Evolutionary conservation across 2,888 invertebrate species (phyloP), one percentile per base, ranked within the genome.

Genomic region (Drosophila atripex): DNA sequence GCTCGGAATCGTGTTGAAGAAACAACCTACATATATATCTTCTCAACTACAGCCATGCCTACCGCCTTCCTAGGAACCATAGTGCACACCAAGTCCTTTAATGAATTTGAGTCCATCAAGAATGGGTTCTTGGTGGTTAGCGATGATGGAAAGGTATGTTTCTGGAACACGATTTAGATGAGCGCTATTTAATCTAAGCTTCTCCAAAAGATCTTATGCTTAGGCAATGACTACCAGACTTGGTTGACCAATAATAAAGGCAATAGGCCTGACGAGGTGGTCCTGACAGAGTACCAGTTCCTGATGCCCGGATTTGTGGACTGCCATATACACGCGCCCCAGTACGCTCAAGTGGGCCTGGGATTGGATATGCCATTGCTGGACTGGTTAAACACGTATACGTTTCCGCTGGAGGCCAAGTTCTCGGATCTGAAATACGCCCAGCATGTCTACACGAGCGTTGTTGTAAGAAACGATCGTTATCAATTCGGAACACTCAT

Each of bases 241-340:
- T 90, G 89, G 89, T 51, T 80, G 25, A 7, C 56, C 12, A 58
- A 18, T 3, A 18, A 50, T 1, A 49, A 60, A 1, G 7, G 43
- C 3, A 28, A 59, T n/a, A 5, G 38, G 16, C 28, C 30, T 3
- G 14, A 64, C 38, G 65, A 88, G 55, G 76, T 89, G 43, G 63
- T 58, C 1, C 73, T 93, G 7, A 86, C 80, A 8, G 78, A 90
- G 4, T 90, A 91, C 51, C 95, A 96, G 91, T 95, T 98, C 87
- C 89, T 98, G 12, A 95, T 97, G 90, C 98, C 98, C 0, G 98
- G 98, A 0, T 94, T 98, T 66, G 93, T 98, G 2, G 98, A 98
- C 91, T 95, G 96, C 21, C 98, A 98, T 89, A 95, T 96, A 9
- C 98, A 98, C 92, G 97, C 97, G 0, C 95, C 97, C 0, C 98